Evolutionary conservation across 2,797 vertebrate species (phyloP), one percentile per base, ranked within the genome.

Genomic region (Sternotherus odoratus): DNA sequence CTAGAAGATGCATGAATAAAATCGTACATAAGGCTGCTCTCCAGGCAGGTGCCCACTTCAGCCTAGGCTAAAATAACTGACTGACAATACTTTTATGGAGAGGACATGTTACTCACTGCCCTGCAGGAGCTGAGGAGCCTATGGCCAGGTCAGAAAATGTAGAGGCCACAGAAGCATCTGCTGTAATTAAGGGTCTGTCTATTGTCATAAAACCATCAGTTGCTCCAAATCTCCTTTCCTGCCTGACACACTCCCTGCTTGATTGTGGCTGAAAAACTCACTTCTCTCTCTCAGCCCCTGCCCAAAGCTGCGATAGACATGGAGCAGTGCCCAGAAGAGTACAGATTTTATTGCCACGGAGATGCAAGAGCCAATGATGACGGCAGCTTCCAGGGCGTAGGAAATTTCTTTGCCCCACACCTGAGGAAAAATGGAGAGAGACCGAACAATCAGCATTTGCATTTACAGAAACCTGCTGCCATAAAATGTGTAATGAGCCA

Each of bases 201-300:
- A 30, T 7, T 80, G 33, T 43, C 74, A 51, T 51, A 43, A 8
- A 24, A 54, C 94, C 57, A 24, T 63, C 85, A 63, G 48, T 19
- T n/a, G 2, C 36, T 81, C 60, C 43, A 5, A 12, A 56, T 53
- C 53, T 1, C 78, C 53, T 75, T 86, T 85, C 63, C 85, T 90
- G 5, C 33, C 79, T 0, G 0, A 21, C 6, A 12, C 86, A 49
- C 53, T 85, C 60, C 87, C 50, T 46, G 0, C 16, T 82, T 48
- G 21, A 36, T 10, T 80, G 66, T 53, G 86, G 33, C 69, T 51
- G 50, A 26, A 36, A n/a, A 86, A 98, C 98, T 98, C 96, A 99
- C 98, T 98, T 97, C 98, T 98, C 96, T 99, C 98, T 86, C 98
- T 97, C 88, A 99, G 97, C 87, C 98, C 98, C 90, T 98, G 98